Evolutionary conservation across 2,797 vertebrate genomes (phyloP), one percentile per base, ranked within the genome.

Genomic region (Sphaeramia orbicularis): DNA sequence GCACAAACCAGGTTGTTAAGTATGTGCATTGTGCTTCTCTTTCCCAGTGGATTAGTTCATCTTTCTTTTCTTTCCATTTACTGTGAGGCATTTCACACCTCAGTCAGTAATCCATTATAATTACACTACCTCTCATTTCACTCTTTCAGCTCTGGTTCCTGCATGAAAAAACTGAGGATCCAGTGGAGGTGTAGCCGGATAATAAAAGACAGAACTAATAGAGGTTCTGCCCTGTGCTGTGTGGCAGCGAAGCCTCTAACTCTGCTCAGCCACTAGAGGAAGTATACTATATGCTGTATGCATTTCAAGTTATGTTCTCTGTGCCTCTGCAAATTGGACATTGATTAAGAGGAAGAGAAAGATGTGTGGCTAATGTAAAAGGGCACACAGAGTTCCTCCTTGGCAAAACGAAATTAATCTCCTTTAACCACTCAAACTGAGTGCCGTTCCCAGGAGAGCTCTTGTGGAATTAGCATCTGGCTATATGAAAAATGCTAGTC

Each of bases 371-470:
- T 86, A 80, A 89, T 88, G 71, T 63, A 59, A 65, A 54, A 80
- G 72, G 60, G 57, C 68, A 66, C 52, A 52, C 58, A 54, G 70
- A 87, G 72, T 78, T 80, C 65, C 71, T 76, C 74, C 42, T 55
- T 44, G 71, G 75, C n/a, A 76, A 85, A 87, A 76, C 60, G 27
- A 48, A 89, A 91, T 88, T 59, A 81, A 92, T 92, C 88, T 90
- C 73, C 74, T 88, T 83, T 81, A 89, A 81, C 69, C 70, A 72
- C 78, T 84, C 71, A 41, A 83, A 84, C 64, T 53, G 56, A 77
- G 32, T 32, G 48, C 81, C 66, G 63, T 74, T 81, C 83, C 61
- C 70, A 32, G 35, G 78, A 81, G 83, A 66, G 66, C 45, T 32
- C 18, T 37, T 58, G 48, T 42, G 47, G 59, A 66, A 87, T 90